Base-by-base conservation (phyloP, 2,797 vertebrate genomes). In the Coracias cyanogaster region DNA sequence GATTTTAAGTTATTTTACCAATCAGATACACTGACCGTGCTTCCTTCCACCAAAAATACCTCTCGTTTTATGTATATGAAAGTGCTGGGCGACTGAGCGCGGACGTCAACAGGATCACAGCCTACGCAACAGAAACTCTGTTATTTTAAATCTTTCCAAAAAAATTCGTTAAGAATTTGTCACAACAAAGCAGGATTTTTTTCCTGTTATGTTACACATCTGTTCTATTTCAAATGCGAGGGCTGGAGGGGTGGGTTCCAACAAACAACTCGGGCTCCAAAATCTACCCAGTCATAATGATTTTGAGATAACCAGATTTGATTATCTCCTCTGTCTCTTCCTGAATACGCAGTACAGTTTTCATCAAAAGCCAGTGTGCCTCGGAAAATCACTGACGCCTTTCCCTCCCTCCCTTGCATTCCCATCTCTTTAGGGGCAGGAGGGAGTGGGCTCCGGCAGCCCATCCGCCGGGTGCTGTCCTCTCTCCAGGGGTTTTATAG, bases 41-140 rank as follows among this genome's bases (percentile, higher is more conserved):
- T 98, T 97, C 98, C 97, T 98, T 96, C 89, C 95, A 93, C 89
- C 76, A 57, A 88, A 84, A 97, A 95, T 86, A 87, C 94, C 89
- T 89, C 82, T 95, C 21, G 1, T 93, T 93, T 95, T 92, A 77
- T 89, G 89, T 89, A 86, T 89, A 82, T 90, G 89, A 86, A 94
- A 91, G 54, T 19, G 25, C 86, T 46, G 87, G 90, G 87, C 78
- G 87, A 37, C 55, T 82, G 78, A 94, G 64, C 86, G 41, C 10
- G 41, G 85, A 97, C 85, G 89, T 96, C 97, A 97, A 80, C 89
- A 91, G 96, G 93, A 89, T 97, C 95, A 96, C 82, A 84, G 82
- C 95, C 95, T 89, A 84, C 74, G 80, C 81, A 93, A 93, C 92
- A 95, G 90, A 96, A 94, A 91, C 70, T 72, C 43, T 88, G 70